Evolutionary conservation across 1,140 invertebrate species (phyloP), one percentile per base, ranked within the genome.

Genomic region (Conus ventricosus): DNA sequence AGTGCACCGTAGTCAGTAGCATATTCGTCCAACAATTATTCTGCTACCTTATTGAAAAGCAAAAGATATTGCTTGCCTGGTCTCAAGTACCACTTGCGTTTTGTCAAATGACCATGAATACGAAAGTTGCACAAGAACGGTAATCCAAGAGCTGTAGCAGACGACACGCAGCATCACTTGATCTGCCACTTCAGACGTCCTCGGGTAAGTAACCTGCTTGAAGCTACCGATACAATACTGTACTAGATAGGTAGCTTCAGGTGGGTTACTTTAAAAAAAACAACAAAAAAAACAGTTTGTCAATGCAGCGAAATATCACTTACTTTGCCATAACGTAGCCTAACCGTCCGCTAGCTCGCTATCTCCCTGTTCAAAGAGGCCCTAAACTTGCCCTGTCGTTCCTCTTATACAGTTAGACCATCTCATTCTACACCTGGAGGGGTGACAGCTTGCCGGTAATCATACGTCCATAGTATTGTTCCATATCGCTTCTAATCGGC

Each of bases 71-170:
- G 39, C 39, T 39, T 39, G 39, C 0, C 3, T 39, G 39, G 39
- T 39, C 39, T 39, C 39, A 39, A 39, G 39, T 39, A 39, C 39
- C 39, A 39, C 39, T 39, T 39, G 39, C 39, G 39, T 39, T 39
- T 39, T 39, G 3, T 0, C 39, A 39, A 39, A 39, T 39, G 39
- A 63, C 10, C 17, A 20, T 23, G 0, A 71, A 71, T 71, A 20
- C 67, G 67, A 71, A 71, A 71, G 67, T 71, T n/a, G 67, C 67
- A 71, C 67, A 71, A 71, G 67, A 71, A 71, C 67, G 67, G 23
- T 71, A 71, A 71, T 71, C 67, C 67, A 71, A 7, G 20, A n/a
- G 6, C 67, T n/a, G 6, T 71, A 71, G 67, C 67, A 71, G 67
- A 71, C 67, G 67, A 71, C 67, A 71, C 17, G 10, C 17, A 63